phyloP scores from a whole-genome alignment of 2,888 invertebrate genomes.

The Monoplex corrugatus region DNA sequence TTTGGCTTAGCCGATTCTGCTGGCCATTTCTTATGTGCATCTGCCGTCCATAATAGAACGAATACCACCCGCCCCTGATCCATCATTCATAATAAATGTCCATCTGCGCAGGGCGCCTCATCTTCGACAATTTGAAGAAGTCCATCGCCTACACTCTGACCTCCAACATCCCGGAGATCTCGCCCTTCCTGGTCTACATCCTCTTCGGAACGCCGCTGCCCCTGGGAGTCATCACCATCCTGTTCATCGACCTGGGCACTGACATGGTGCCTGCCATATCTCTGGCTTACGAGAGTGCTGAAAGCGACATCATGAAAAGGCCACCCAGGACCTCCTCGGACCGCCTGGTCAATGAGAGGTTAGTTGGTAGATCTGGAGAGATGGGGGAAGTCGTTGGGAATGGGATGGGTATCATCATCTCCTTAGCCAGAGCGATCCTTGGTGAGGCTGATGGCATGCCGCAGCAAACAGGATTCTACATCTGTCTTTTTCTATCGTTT shows the following conservation, averaged over 20 bases:
- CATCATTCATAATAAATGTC: too few species aligned
- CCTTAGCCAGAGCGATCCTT: too few species aligned
- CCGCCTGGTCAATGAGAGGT: conserved; percentile 97
- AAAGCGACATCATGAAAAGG: conserved; percentile 97
- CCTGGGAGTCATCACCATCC: conserved; percentile 97
- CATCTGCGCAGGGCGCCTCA: conserved; percentile 83
- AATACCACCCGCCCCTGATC: too few species aligned
- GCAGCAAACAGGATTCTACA: too few species aligned
- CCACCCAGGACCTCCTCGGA: conserved; percentile 88
- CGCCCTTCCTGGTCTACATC: conserved; percentile 98
- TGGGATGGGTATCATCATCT: too few species aligned
- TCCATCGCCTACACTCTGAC: conserved; percentile 96
- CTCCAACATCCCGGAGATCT: conserved; percentile 98
- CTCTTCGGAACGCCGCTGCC: conserved; percentile 96
- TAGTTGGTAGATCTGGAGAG: neutral
- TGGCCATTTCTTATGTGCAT: too few species aligned
- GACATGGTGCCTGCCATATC: conserved; percentile 98
- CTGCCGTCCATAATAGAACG: too few species aligned
- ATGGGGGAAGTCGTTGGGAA: neutral
- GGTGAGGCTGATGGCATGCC: too few species aligned
- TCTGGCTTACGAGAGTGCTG: conserved; percentile 94
- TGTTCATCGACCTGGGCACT: conserved; percentile 99
- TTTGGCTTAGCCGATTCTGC: too few species aligned
- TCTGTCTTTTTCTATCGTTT: too few species aligned
- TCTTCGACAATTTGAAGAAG: conserved; percentile 99